These are phyloP conservation scores for Sebastes jordani DNA, from an alignment of 2,797 vertebrate genomes.

Conservation along the genomic window DNA sequence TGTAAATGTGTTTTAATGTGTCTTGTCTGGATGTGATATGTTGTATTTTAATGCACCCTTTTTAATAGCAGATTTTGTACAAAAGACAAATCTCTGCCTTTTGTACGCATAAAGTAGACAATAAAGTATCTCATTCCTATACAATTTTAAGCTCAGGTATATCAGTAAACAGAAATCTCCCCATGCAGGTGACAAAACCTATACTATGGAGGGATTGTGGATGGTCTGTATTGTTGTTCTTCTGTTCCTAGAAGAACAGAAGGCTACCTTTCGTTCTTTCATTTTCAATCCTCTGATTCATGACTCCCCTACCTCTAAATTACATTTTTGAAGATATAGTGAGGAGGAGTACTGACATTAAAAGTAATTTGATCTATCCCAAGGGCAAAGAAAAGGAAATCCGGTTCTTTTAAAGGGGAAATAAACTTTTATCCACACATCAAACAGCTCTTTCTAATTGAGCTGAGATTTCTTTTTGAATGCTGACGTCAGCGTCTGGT, in stretches of 20 bases:
- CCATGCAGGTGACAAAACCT: not conserved
- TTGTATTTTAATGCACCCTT: no score
- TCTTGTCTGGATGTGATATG: no score
- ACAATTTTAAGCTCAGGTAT: not conserved
- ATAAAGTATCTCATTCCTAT: no score
- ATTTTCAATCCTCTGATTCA: not conserved
- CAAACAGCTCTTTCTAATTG: not conserved
- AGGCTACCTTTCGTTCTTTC: not conserved
- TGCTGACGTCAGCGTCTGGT: not conserved
- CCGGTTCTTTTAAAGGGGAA: not conserved
- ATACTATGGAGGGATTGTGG: not conserved
- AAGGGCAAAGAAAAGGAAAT: not conserved
- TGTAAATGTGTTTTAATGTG: no score
- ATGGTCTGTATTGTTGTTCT: not conserved
- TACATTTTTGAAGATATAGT: not conserved
- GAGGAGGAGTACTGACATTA: not conserved
- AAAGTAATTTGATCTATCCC: not conserved
- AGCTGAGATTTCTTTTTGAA: not conserved
- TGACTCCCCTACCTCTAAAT: not conserved
- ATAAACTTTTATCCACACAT: not conserved
- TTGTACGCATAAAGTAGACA: no score
- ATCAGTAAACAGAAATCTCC: not conserved
- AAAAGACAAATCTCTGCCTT: no score
- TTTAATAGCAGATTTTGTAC: no score
- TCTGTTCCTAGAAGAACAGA: not conserved